These are phyloP conservation scores for Tenthredo mesomela DNA, from an alignment of 2,888 invertebrate species.

Conservation along the genomic window DNA sequence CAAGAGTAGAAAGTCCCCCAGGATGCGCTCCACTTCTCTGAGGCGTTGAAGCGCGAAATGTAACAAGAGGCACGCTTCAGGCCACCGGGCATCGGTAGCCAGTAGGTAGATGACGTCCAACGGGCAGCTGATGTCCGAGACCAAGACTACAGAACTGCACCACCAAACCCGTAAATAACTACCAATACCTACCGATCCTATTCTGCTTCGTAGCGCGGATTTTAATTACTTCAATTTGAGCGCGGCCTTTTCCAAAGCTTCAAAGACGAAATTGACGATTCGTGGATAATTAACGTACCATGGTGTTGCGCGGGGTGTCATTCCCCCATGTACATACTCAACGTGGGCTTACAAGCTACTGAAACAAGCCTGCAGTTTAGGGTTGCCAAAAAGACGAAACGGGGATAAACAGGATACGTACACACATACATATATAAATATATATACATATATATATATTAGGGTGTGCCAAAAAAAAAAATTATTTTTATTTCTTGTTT, in stretches of 20 bases:
- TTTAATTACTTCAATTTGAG: conserved; percentile 72
- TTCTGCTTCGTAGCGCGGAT: conserved; percentile 60
- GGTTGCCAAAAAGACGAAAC: background rate
- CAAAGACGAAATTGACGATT: conserved; percentile 52
- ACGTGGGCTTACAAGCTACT: background rate
- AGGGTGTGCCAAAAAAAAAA: too few species aligned
- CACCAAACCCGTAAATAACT: conserved; percentile 47
- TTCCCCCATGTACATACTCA: background rate
- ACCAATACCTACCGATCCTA: conserved; percentile 46
- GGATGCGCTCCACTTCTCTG: conserved; percentile 69
- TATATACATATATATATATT: too few species aligned
- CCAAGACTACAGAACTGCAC: conserved; percentile 42
- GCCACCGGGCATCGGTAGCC: conserved; percentile 56
- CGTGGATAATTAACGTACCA: conserved; percentile 49
- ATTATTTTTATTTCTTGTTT: too few species aligned
- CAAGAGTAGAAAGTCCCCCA: conserved; percentile 58
- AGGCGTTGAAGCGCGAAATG: conserved; percentile 69
- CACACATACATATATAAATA: too few species aligned
- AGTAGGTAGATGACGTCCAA: conserved; percentile 27
- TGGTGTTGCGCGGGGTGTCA: conserved; percentile 26
- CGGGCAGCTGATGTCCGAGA: conserved; percentile 35
- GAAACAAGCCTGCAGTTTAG: conserved; percentile 46
- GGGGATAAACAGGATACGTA: background rate
- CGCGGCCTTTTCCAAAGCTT: conserved; percentile 53
- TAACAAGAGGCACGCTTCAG: conserved; percentile 65